A percentile compares a stretch with the other conserved stretches of the same genome.
Conservation (phyloP, 1,140 invertebrate species). For the Calephelis virginiensis region DNA sequence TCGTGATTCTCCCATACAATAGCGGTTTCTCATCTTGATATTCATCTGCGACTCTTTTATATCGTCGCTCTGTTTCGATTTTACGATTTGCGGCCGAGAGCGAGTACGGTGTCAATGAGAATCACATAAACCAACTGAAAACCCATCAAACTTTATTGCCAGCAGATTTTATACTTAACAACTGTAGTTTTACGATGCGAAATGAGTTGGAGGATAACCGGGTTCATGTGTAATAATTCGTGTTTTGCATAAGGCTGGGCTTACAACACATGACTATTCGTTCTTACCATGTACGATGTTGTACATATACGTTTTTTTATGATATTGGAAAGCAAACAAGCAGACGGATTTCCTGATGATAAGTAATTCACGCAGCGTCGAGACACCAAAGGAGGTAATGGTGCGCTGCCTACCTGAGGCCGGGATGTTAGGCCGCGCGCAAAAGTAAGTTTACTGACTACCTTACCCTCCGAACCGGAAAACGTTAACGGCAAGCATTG, state of each 20-base stretch:
- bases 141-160: constrained; percentile 40
- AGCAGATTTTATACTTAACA: constrained; percentile 36
- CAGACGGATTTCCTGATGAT: no score
- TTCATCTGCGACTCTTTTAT: constrained; percentile 63
- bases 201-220: constrained; percentile 10
- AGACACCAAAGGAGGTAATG: no score
- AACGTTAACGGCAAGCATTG: no score
- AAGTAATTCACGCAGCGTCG: no score
- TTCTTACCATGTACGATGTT: no score
- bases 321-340: no score
- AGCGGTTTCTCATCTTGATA: constrained; percentile 59
- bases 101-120: constrained; percentile 46
- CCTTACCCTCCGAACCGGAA: no score
- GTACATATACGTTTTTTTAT: no score
- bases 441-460: no score
- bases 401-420: no score
- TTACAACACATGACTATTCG: neutral
- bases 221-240: constrained; percentile 37
- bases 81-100: constrained; percentile 51
- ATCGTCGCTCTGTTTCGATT: constrained; percentile 60
- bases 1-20: constrained; percentile 44
- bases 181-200: constrained; percentile 27
- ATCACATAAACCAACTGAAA: constrained; percentile 42
- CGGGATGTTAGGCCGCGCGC: no score
- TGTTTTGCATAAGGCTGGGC: constrained; percentile 41